A percentile compares a stretch with the other conserved stretches of the same genome.
Evolutionary conservation across 2,113 vertebrate genomes (phyloP).

Genomic region (Pao palembangensis): DNA sequence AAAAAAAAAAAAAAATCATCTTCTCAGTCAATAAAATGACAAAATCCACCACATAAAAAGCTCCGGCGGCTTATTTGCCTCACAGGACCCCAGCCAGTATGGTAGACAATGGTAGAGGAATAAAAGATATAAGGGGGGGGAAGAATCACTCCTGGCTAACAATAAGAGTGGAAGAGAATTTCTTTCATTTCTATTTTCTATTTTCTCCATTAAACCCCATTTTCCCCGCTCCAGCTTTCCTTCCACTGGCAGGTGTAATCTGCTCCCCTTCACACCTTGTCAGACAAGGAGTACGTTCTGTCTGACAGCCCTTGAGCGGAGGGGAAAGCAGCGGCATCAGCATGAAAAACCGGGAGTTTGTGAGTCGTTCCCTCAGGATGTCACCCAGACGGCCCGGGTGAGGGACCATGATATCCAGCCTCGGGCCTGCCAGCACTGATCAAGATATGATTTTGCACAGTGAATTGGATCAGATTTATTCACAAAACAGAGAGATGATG

Average conservation of each 20-base stretch:
- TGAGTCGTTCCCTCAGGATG: constrained; percentile 30
- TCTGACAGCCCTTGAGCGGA: constrained; percentile 42
- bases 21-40: constrained; percentile 60
- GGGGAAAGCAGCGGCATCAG: constrained; percentile 28
- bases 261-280: constrained; percentile 68
- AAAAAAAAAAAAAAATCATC: constrained; percentile 43
- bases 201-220: constrained; percentile 24
- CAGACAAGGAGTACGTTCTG: constrained; percentile 42
- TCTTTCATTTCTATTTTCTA: constrained; percentile 46
- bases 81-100: constrained; percentile 23
- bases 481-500: constrained; percentile 15
- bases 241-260: constrained; percentile 69
- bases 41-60: constrained; percentile 60
- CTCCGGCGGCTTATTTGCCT: constrained; percentile 38
- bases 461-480: constrained; percentile 51
- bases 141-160: constrained; percentile 40
- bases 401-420: constrained; percentile 24
- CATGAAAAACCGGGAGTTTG: constrained; percentile 42
- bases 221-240: constrained; percentile 32
- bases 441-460: constrained; percentile 46
- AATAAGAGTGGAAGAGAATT: constrained; percentile 54
- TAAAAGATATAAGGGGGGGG: constrained; percentile 5
- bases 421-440: constrained; percentile 36
- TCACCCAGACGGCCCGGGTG: constrained; percentile 14
- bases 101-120: constrained; percentile 40